Evolutionary conservation across 2,888 invertebrate species (phyloP), one percentile per base, ranked within the genome.

Genomic region (Octodonta nipae): DNA sequence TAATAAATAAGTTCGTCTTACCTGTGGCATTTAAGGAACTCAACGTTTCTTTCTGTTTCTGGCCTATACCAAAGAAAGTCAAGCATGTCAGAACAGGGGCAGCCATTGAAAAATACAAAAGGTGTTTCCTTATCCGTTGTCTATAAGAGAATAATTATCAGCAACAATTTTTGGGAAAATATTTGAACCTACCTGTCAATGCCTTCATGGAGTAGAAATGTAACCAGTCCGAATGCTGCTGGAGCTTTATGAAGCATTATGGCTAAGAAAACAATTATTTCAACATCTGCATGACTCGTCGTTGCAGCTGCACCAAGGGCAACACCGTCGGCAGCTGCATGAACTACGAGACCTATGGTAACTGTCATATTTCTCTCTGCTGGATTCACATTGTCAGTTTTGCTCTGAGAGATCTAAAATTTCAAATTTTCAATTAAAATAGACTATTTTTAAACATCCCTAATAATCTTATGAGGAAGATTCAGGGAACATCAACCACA

Each of bases 181-280:
- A 13, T 22, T 27, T 20, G 14, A 27, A 25, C 33, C 31, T 57
- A 73, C 58, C 85, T 72, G 42, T 96, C 95, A 15, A 96, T 72
- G 4, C 92, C 92, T 52, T 92, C 93, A 56, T 95, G 93, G 40
- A 98, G 62, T 25, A 98, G 67, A 61, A 95, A 96, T n/a, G 95
- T 92, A 22, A 95, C 95, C 10, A 98, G 68, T 1, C 96, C 98
- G 66, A 98, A 98, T 1, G 98, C 93, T 3, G 98, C 96, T 0
- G 98, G 98, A 1, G 95, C 96, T 66, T 99, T 98, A 54, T 99
- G 98, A 32, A 99, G 63, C 95, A 98, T 98, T 44, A 98, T 98
- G 3, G 98, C 98, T 15, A 96, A 58, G 63, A 98, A 98, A 6
- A 99, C 93, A 39, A 98, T 93, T 52, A 95, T 75, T 62, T 98